A percentile compares a stretch with the other conserved stretches of the same genome.
These are phyloP conservation scores for Melieria crassipennis DNA, from an alignment of 2,888 invertebrate genomes.

Conservation along the genomic window DNA sequence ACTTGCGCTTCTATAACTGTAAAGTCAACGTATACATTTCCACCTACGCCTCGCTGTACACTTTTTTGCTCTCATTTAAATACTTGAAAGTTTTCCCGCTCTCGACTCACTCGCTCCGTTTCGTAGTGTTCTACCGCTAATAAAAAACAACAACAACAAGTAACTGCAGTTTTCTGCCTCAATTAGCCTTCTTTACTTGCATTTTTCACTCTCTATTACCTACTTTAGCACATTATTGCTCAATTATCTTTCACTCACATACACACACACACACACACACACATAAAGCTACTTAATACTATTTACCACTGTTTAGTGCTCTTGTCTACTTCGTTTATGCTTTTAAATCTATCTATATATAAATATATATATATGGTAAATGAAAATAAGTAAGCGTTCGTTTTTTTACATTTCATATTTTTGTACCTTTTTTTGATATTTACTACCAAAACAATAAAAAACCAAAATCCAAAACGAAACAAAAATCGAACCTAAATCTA, in stretches of 20 bases:
- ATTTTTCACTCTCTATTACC: too few relatives aligned
- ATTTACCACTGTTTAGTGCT: background rate
- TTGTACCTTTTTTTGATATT: slow-evolving; percentile 2
- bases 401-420: slow-evolving; percentile 12
- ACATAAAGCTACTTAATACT: background rate
- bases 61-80: slow-evolving; percentile 12
- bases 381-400: too few relatives aligned
- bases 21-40: too few relatives aligned
- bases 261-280: slow-evolving; percentile 6
- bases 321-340: too few relatives aligned
- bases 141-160: too few relatives aligned
- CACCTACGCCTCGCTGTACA: slow-evolving; percentile 1
- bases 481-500: slow-evolving; percentile 41
- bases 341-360: too few relatives aligned
- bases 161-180: too few relatives aligned
- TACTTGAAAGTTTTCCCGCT: background rate
- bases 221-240: too few relatives aligned
- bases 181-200: too few relatives aligned
- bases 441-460: slow-evolving; percentile 25
- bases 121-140: too few relatives aligned
- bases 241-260: background rate
- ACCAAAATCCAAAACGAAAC: slow-evolving; percentile 38
- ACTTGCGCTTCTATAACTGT: too few relatives aligned
- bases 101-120: too few relatives aligned
- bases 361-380: slow-evolving; percentile 17